A percentile compares a stretch with the other conserved stretches of the same genome.
These are phyloP conservation scores for Notodonta ziczac DNA, from an alignment of 2,888 invertebrate species.

Conservation along the genomic window DNA sequence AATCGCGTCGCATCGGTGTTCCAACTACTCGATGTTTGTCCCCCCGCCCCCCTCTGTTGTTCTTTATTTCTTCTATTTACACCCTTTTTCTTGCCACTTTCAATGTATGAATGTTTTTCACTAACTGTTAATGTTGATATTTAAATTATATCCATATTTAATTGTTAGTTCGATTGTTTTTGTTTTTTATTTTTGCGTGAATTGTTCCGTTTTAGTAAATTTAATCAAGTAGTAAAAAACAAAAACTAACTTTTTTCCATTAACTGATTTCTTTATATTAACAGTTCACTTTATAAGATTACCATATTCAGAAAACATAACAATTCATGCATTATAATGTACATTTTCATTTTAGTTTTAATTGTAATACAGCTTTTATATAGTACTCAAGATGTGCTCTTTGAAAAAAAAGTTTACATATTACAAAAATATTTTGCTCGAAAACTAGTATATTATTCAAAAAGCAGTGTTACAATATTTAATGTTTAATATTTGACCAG, in stretches of 20 bases:
- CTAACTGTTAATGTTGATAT: conserved; percentile 84
- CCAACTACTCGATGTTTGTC: conserved; percentile 71
- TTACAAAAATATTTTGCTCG: not conserved
- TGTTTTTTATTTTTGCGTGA: conserved; percentile 32
- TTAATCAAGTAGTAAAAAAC: no score
- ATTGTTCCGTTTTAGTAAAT: conserved; percentile 25
- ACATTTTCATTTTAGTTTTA: conserved; percentile 38
- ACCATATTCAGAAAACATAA: conserved; percentile 21
- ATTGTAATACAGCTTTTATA: conserved; percentile 31
- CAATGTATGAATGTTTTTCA: conserved; percentile 84
- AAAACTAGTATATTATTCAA: conserved; percentile 2
- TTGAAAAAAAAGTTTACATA: no score
- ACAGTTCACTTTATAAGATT: not conserved
- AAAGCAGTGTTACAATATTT: conserved; percentile 16
- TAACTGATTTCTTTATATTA: no score
- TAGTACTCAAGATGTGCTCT: not conserved
- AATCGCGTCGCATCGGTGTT: conserved; percentile 81
- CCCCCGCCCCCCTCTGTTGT: conserved; percentile 65
- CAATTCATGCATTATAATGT: conserved; percentile 42
- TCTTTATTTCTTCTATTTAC: conserved; percentile 75
- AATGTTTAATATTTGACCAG: conserved; percentile 26
- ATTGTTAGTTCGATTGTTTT: conserved; percentile 48
- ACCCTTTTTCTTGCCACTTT: conserved; percentile 80
- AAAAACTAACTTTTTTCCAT: no score
- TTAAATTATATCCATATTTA: conserved; percentile 56